These are phyloP conservation scores for Wasmannia auropunctata DNA, from an alignment of 1,140 invertebrate species.

Conservation along the genomic window DNA sequence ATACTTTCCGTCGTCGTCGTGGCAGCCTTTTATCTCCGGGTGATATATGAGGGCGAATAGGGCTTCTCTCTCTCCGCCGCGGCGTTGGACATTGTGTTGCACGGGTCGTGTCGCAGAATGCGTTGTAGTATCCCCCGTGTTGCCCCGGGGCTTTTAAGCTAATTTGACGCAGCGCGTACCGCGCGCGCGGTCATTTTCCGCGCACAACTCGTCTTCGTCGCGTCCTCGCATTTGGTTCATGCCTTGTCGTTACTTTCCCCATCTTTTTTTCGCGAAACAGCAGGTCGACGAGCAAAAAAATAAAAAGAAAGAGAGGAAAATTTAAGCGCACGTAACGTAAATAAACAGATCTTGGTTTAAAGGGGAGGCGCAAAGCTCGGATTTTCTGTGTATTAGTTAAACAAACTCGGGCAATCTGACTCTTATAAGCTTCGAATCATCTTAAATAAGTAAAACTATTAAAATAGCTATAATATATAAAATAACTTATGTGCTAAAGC, in stretches of 20 bases:
- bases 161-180: constrained; percentile 57
- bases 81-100: constrained; percentile 15
- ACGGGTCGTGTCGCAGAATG: constrained; percentile 19
- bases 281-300: background rate
- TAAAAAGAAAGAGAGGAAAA: background rate
- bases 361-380: background rate
- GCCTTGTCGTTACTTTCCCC: background rate
- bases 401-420: too few relatives aligned
- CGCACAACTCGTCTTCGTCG: constrained; percentile 7
- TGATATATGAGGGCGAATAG: constrained; percentile 69
- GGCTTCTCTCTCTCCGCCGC: constrained; percentile 47
- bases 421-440: background rate
- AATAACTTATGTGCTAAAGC: background rate
- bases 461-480: background rate
- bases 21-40: constrained; percentile 71
- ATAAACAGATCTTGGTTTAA: background rate
- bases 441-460: background rate
- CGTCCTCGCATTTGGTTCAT: background rate
- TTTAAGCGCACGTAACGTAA: background rate
- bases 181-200: constrained; percentile 11
- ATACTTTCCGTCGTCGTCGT: constrained; percentile 69
- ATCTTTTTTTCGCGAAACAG: background rate
- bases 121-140: constrained; percentile 1
- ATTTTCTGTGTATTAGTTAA: background rate
- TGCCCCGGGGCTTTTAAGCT: constrained; percentile 70